A percentile compares a stretch with the other conserved stretches of the same genome.
These are phyloP conservation scores for Siphonodentalium dalli DNA, from an alignment of 2,888 invertebrate species.

Conservation along the genomic window DNA sequence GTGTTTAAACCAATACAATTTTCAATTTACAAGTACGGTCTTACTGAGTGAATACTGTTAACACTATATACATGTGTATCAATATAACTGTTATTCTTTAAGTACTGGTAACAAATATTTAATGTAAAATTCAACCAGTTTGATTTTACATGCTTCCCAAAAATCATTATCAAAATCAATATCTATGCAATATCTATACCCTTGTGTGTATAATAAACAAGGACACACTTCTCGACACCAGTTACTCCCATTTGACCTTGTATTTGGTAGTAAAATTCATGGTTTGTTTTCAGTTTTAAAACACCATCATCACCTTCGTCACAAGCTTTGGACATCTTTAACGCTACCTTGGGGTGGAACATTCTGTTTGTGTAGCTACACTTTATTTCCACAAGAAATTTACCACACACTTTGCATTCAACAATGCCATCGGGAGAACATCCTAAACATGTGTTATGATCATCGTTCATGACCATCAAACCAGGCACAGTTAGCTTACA, in stretches of 20 bases:
- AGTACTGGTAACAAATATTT: neutral
- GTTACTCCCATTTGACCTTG: conserved; percentile 12
- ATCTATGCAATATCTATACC: conserved; percentile 1
- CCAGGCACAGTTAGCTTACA: conserved; percentile 3
- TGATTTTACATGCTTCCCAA: neutral
- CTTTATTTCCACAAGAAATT: conserved; percentile 9
- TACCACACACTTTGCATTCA: conserved; percentile 5
- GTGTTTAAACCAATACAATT: no score
- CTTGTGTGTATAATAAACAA: conserved; percentile 12
- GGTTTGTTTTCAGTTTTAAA: neutral
- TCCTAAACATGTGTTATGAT: neutral
- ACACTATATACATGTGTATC: no score
- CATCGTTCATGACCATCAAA: neutral
- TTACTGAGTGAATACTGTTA: no score
- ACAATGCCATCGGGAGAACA: conserved; percentile 5
- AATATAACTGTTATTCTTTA: no score
- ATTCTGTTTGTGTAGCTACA: conserved; percentile 8
- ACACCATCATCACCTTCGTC: neutral
- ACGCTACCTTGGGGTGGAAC: conserved; percentile 5
- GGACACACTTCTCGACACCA: neutral
- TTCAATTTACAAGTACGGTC: no score
- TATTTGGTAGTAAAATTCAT: neutral
- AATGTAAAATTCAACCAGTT: conserved; percentile 1
- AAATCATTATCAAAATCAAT: conserved; percentile 6
- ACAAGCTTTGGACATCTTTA: conserved; percentile 1